Evolutionary conservation across 2,888 invertebrate genomes (phyloP).

Genomic region (Callyntrura sp.): DNA sequence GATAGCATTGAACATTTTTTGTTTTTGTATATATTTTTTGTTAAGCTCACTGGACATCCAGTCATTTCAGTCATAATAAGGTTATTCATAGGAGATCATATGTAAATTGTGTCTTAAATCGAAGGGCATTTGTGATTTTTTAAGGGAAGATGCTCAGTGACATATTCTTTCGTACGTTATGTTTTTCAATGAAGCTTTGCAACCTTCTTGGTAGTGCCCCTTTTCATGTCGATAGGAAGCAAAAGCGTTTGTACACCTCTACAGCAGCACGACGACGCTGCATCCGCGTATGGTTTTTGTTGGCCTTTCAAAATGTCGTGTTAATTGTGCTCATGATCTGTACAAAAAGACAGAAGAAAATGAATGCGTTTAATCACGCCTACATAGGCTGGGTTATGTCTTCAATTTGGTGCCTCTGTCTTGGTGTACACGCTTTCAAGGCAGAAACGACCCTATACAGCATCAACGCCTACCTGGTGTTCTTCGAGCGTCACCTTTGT

Average conservation of each 20-base stretch:
- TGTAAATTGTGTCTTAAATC: no score
- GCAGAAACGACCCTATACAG: background rate
- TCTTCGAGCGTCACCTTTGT: constrained; percentile 50
- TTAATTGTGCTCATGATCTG: constrained; percentile 37
- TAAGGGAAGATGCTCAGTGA: constrained; percentile 65
- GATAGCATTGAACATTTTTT: no score
- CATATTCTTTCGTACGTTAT: constrained; percentile 4
- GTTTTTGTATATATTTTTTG: no score
- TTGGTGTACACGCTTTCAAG: background rate
- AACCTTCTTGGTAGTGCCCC: constrained; percentile 35
- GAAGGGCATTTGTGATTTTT: no score
- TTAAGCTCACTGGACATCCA: no score
- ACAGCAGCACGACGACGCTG: constrained; percentile 4
- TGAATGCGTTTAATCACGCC: constrained; percentile 47
- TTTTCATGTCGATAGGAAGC: constrained; percentile 19
- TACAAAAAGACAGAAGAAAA: background rate
- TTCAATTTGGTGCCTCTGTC: constrained; percentile 47
- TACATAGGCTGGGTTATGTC: constrained; percentile 57
- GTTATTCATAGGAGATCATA: no score
- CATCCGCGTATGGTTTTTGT: constrained; percentile 15
- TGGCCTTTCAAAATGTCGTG: constrained; percentile 29
- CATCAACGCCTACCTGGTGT: constrained; percentile 17
- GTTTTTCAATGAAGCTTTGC: no score
- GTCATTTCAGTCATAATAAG: no score
- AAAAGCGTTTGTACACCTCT: constrained; percentile 28